These are phyloP conservation scores for Calephelis nemesis DNA, from an alignment of 1,140 invertebrate species.

Conservation along the genomic window DNA sequence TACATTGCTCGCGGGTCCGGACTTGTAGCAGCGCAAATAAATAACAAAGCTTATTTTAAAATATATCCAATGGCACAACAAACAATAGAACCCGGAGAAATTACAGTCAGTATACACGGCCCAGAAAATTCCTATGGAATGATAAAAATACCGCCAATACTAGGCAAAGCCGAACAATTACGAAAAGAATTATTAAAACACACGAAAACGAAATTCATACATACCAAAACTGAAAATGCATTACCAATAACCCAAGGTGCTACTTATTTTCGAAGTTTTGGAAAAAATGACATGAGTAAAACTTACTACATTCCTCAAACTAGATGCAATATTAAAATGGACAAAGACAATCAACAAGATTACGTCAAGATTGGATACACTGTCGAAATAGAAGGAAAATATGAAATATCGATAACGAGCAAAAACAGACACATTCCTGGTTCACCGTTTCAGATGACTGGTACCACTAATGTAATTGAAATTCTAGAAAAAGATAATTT, in stretches of 20 bases:
- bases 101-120: conserved; percentile 72
- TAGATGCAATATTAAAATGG: conserved; percentile 70
- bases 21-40: conserved; percentile 75
- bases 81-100: conserved; percentile 70
- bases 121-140: conserved; percentile 71
- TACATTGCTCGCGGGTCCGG: conserved; percentile 81
- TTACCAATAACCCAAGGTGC: conserved; percentile 66
- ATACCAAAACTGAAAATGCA: conserved; percentile 53
- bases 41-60: conserved; percentile 75
- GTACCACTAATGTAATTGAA: conserved; percentile 59
- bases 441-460: conserved; percentile 71
- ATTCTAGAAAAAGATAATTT: conserved; percentile 62
- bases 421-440: conserved; percentile 72
- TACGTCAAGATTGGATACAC: conserved; percentile 65
- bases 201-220: conserved; percentile 45
- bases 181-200: conserved; percentile 67
- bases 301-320: conserved; percentile 72
- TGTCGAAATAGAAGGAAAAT: conserved; percentile 63
- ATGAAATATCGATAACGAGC: conserved; percentile 74
- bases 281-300: conserved; percentile 71
- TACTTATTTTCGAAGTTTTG: conserved; percentile 61
- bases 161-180: conserved; percentile 70
- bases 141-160: conserved; percentile 60
- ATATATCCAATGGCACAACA: conserved; percentile 76
- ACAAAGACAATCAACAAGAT: conserved; percentile 54